phyloP scores from a whole-genome alignment of 2,888 invertebrate genomes.

The Lomographa bimaculata region DNA sequence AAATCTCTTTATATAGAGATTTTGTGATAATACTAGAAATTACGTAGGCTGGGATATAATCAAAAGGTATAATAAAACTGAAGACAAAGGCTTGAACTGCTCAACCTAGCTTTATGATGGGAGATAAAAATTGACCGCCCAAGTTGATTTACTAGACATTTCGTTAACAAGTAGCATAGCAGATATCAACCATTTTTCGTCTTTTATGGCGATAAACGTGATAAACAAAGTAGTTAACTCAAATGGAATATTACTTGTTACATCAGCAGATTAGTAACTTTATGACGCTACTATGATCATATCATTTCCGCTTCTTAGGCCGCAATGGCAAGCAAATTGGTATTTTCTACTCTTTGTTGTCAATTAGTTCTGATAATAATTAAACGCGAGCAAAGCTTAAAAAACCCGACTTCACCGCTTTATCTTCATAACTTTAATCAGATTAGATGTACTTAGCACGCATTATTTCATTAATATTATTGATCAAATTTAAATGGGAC shows the following conservation, averaged over 20 bases:
- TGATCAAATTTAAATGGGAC: no score
- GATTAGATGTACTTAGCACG: no score
- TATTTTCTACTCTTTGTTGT: no score
- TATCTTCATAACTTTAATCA: no score
- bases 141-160: conserved; percentile 8
- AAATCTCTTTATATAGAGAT: conserved; percentile 3
- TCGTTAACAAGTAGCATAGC: conserved; percentile 1
- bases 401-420: no score
- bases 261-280: no score
- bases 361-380: no score
- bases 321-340: no score
- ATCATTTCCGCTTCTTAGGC: no score
- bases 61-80: conserved; percentile 4
- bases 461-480: no score
- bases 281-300: no score
- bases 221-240: conserved; percentile 18
- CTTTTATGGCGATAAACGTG: conserved; percentile 16
- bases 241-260: conserved; percentile 8
- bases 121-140: conserved; percentile 8
- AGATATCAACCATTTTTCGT: conserved; percentile 5
- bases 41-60: conserved; percentile 4
- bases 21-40: conserved; percentile 4
- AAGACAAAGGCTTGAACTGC: conserved; percentile 6
- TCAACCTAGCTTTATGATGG: conserved; percentile 5
- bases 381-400: no score